Conservation (phyloP, 92 coral and sea anemone species). For the Parazoanthus atlanticus region DNA sequence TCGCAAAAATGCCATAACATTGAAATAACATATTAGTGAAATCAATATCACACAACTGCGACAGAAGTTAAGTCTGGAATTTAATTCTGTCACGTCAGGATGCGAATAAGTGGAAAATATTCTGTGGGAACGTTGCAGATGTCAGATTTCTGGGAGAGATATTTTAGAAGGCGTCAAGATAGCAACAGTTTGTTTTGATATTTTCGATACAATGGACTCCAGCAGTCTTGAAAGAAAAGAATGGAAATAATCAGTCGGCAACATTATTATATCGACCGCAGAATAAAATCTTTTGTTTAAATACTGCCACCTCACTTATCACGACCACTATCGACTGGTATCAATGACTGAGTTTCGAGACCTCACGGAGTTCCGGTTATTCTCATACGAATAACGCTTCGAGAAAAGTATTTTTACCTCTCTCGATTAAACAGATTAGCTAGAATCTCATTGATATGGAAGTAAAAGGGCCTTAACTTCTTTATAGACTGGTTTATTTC, state of each 20-base stretch:
- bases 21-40: background rate
- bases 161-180: slow-evolving; percentile 42
- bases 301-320: background rate
- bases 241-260: slow-evolving; percentile 10
- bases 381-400: background rate
- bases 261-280: slow-evolving; percentile 21
- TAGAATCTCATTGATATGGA: background rate
- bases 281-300: background rate
- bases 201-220: slow-evolving; percentile 37
- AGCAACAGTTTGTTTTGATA: slow-evolving; percentile 39
- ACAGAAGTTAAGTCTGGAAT: background rate
- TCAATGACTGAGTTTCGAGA: background rate
- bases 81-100: background rate
- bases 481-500: background rate
- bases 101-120: background rate
- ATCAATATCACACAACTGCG: background rate
- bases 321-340: background rate
- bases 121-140: background rate
- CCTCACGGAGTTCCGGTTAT: slow-evolving; percentile 19
- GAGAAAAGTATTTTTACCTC: background rate
- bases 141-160: background rate
- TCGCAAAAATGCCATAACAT: background rate
- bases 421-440: background rate
- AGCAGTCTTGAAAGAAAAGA: slow-evolving; percentile 1
- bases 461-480: background rate